Conservation (phyloP, 2,113 vertebrate species). For the Hystrix cristata region DNA sequence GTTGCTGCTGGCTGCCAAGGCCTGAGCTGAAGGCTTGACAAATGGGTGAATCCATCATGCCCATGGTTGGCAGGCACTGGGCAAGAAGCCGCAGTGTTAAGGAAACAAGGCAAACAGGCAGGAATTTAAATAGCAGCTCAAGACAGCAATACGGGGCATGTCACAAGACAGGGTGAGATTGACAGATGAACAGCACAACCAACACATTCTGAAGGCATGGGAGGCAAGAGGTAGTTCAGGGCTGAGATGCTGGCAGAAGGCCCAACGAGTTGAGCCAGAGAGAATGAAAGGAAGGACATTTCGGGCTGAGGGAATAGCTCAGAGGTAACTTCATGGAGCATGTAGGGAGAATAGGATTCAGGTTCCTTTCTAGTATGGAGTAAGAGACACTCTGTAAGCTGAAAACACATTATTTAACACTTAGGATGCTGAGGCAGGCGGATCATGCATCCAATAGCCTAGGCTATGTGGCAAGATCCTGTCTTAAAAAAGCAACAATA, state of each 20-base stretch:
- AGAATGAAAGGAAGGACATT: background rate
- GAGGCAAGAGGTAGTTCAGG: background rate
- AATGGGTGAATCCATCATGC: constrained; percentile 73
- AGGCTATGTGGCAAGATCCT: background rate
- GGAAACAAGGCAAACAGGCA: constrained; percentile 73
- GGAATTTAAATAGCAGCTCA: constrained; percentile 63
- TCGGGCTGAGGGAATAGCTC: background rate
- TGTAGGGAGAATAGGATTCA: background rate
- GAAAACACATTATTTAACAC: background rate
- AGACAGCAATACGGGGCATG: constrained; percentile 46
- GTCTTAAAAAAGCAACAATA: background rate
- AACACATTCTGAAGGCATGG: background rate
- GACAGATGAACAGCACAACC: constrained; percentile 50
- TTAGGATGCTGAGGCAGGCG: background rate
- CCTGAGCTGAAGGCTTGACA: constrained; percentile 65
- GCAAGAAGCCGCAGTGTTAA: constrained; percentile 68
- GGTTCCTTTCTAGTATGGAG: background rate
- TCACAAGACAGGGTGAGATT: constrained; percentile 4
- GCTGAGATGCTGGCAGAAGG: background rate
- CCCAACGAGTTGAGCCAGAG: background rate
- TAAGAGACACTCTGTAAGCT: background rate
- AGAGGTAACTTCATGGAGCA: background rate
- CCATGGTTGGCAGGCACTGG: constrained; percentile 65
- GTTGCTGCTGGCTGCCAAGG: constrained; percentile 1
- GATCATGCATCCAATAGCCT: background rate